A percentile compares a stretch with the other conserved stretches of the same genome.
These are phyloP conservation scores for Lethenteron camtschaticum DNA, from an alignment of 2,113 vertebrate genomes.

Conservation along the genomic window DNA sequence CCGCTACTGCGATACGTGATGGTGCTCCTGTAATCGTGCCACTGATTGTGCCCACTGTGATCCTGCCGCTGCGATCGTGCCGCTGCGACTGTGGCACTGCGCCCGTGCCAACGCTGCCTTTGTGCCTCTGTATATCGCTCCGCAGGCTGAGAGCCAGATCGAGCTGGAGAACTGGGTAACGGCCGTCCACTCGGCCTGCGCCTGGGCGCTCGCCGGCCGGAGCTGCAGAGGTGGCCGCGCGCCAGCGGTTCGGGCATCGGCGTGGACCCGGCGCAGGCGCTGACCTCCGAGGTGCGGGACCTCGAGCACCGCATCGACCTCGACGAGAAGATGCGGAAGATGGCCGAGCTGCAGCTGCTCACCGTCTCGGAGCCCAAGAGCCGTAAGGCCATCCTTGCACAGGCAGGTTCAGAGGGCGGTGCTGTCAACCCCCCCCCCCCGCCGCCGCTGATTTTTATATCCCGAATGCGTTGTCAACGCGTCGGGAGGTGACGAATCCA, in stretches of 20 bases:
- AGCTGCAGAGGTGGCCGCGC: too few species aligned
- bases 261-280: slow-evolving; percentile 59
- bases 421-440: too few species aligned
- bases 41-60: too few species aligned
- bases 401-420: slow-evolving; percentile 26
- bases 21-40: too few species aligned
- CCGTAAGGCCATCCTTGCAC: slow-evolving; percentile 83
- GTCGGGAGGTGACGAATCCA: too few species aligned
- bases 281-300: slow-evolving; percentile 51
- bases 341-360: slow-evolving; percentile 76
- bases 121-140: background rate
- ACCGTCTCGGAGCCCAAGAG: slow-evolving; percentile 67
- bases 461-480: too few species aligned
- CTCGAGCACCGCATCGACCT: slow-evolving; percentile 90
- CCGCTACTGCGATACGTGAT: too few species aligned
- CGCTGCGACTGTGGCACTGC: too few species aligned
- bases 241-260: background rate
- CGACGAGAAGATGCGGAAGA: slow-evolving; percentile 97
- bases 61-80: too few species aligned
- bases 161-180: slow-evolving; percentile 96
- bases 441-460: too few species aligned
- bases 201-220: slow-evolving; percentile 58
- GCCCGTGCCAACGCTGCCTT: too few species aligned
- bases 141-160: slow-evolving; percentile 70
- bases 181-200: slow-evolving; percentile 76